These are phyloP conservation scores for Sebastes schlegelii DNA, from an alignment of 2,113 vertebrate species.

Conservation along the genomic window DNA sequence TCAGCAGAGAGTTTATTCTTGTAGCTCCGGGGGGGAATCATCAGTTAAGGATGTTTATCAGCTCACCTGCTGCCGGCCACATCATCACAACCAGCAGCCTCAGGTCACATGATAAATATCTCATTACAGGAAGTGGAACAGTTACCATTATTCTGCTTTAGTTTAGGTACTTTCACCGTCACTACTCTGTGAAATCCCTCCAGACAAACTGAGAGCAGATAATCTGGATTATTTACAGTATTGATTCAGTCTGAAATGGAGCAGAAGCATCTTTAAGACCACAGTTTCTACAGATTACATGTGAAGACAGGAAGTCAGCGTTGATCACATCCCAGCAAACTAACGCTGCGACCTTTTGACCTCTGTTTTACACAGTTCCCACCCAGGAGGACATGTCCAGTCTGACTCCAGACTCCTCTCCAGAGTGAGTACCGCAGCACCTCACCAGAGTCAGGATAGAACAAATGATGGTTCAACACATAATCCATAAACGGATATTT, in stretches of 20 bases:
- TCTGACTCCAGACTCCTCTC: slow-evolving; percentile 98
- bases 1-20: not conserved
- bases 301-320: no score
- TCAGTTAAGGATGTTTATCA: slow-evolving; percentile 16
- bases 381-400: slow-evolving; percentile 99
- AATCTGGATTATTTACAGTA: not conserved
- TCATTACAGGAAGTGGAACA: slow-evolving; percentile 29
- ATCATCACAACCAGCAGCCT: no score
- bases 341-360: slow-evolving; percentile 41
- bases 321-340: not conserved
- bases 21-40: slow-evolving; percentile 13
- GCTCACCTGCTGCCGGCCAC: slow-evolving; percentile 34
- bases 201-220: not conserved
- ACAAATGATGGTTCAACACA: no score
- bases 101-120: not conserved
- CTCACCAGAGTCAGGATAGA: no score
- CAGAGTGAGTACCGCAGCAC: slow-evolving; percentile 89
- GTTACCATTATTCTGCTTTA: not conserved
- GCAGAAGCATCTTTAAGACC: no score
- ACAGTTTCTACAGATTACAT: no score
- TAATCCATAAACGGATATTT: no score
- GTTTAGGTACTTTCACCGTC: not conserved
- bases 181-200: not conserved
- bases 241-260: not conserved
- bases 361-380: slow-evolving; percentile 86